Percentiles rank a stretch among this genome's conserved stretches.
Evolutionary conservation across 2,888 invertebrate genomes (phyloP).

Genomic region (Lomographa bimaculata): DNA sequence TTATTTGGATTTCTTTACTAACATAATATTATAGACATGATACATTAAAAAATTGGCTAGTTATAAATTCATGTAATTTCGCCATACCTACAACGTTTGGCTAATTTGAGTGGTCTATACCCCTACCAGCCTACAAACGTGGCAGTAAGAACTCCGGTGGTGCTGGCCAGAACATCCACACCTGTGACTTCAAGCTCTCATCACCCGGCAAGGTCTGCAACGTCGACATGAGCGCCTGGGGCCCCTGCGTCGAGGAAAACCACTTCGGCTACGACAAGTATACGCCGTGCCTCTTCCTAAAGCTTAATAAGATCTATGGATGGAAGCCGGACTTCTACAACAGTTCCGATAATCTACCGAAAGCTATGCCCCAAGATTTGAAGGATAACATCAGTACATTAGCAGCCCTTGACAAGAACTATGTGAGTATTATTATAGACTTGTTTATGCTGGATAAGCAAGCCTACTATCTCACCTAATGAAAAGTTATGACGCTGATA

Average conservation of each 20-base stretch:
- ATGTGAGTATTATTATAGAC: conserved; percentile 56
- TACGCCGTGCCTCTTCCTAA: conserved; percentile 96
- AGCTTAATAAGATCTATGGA: conserved; percentile 96
- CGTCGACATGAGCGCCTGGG: conserved; percentile 92
- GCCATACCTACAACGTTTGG: too few relatives aligned
- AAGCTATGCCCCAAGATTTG: conserved; percentile 88
- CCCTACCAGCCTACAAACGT: conserved; percentile 89
- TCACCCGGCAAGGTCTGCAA: conserved; percentile 92
- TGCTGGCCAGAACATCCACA: conserved; percentile 89
- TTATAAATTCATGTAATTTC: too few relatives aligned
- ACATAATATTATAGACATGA: too few relatives aligned
- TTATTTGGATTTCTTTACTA: too few relatives aligned
- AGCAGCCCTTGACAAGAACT: conserved; percentile 71
- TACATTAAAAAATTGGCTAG: too few relatives aligned
- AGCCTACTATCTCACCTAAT: too few relatives aligned
- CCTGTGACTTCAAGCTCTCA: conserved; percentile 88
- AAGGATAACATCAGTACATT: conserved; percentile 86
- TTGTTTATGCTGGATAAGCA: too few relatives aligned
- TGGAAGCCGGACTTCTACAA: conserved; percentile 95
- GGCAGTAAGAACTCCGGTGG: conserved; percentile 89
- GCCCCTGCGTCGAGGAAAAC: conserved; percentile 92
- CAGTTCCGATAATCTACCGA: conserved; percentile 86
- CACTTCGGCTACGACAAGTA: conserved; percentile 96
- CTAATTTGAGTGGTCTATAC: too few relatives aligned
- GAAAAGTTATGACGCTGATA: too few relatives aligned